Evolutionary conservation across 2,888 invertebrate species (phyloP).

Genomic region (Thereva nobilitata): DNA sequence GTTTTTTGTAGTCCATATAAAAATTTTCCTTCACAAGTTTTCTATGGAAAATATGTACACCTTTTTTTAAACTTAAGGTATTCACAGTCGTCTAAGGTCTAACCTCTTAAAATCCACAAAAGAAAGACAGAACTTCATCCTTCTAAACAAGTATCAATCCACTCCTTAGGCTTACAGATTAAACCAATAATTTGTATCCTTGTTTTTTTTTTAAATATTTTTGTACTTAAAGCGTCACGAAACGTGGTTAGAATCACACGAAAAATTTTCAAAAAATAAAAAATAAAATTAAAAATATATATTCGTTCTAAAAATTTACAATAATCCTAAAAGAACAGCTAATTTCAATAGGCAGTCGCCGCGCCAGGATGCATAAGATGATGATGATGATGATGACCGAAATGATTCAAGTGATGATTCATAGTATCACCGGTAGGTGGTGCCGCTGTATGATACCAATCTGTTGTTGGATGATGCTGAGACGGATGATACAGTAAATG

Average conservation of each 20-base stretch:
- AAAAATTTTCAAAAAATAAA: slow-evolving; percentile 1
- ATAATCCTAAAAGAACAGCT: background rate
- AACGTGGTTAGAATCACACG: background rate
- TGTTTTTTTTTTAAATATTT: too few relatives aligned
- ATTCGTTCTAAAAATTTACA: slow-evolving; percentile 10
- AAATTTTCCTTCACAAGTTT: too few relatives aligned
- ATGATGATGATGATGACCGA: slow-evolving; percentile 67
- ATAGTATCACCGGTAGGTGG: slow-evolving; percentile 57
- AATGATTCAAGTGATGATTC: slow-evolving; percentile 58
- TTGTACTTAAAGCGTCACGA: too few relatives aligned
- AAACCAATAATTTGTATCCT: too few relatives aligned
- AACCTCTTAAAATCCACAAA: too few relatives aligned
- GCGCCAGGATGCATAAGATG: slow-evolving; percentile 72
- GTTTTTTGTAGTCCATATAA: too few relatives aligned
- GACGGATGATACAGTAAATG: slow-evolving; percentile 57
- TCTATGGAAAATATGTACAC: too few relatives aligned
- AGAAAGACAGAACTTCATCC: too few relatives aligned
- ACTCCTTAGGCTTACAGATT: too few relatives aligned
- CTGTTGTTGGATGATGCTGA: slow-evolving; percentile 52
- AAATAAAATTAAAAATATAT: slow-evolving; percentile 3
- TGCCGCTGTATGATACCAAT: slow-evolving; percentile 57
- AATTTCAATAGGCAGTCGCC: slow-evolving; percentile 74
- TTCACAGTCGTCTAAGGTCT: too few relatives aligned
- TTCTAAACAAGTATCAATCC: too few relatives aligned
- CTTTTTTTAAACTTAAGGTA: too few relatives aligned